These are phyloP conservation scores for Drosophila austrosaltans DNA, from an alignment of 2,888 invertebrate genomes.

Conservation along the genomic window DNA sequence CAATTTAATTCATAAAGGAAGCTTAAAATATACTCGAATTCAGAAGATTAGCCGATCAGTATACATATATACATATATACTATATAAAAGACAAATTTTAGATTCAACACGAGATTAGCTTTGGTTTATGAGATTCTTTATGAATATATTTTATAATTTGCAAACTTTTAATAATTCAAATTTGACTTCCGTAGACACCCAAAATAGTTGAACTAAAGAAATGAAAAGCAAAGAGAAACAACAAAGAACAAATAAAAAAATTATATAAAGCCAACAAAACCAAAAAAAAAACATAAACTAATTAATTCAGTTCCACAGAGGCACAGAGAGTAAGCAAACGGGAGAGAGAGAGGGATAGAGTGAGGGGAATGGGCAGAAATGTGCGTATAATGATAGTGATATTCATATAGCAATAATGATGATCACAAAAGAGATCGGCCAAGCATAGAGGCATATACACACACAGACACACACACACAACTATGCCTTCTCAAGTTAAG, in stretches of 20 bases:
- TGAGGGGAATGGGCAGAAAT: not conserved
- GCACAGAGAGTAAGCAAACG: no score
- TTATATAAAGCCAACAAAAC: not conserved
- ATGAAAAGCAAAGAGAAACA: constrained; percentile 3
- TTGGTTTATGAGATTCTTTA: not conserved
- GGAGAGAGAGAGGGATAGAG: not conserved
- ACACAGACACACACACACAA: not conserved
- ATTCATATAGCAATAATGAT: constrained; percentile 20
- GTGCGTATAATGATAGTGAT: constrained; percentile 17
- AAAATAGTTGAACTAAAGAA: constrained; percentile 6
- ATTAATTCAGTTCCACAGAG: constrained; percentile 30
- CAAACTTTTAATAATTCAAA: constrained; percentile 14
- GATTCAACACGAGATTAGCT: no score
- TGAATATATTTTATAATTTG: constrained; percentile 1
- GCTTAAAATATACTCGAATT: no score
- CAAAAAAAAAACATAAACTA: constrained; percentile 20
- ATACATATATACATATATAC: no score
- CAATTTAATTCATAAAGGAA: no score
- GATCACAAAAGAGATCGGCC: constrained; percentile 6
- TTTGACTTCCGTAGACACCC: constrained; percentile 30
- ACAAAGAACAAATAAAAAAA: constrained; percentile 14
- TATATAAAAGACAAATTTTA: no score
- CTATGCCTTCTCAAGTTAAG: not conserved
- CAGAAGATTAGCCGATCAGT: no score
- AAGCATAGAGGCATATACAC: constrained; percentile 1